phyloP scores from a whole-genome alignment of 2,888 invertebrate genomes.

The Polylopha cassiicola region DNA sequence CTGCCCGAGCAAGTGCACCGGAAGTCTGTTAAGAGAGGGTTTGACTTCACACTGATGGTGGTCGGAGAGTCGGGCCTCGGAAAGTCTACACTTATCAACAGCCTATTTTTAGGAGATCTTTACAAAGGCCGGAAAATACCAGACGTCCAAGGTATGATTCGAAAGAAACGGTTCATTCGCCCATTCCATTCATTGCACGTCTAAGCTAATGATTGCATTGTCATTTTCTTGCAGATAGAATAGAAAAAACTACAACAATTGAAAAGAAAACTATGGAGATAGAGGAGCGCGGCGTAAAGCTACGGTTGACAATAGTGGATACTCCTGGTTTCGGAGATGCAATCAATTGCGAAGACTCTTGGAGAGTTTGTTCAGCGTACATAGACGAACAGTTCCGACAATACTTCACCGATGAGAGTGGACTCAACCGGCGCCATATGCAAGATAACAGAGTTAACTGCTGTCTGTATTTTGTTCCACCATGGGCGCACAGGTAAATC shows the following conservation, averaged over 20 bases:
- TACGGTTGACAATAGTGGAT: conserved; percentile 94
- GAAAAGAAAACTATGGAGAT: conserved; percentile 94
- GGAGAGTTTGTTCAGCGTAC: conserved; percentile 93
- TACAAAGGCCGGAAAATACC: conserved; percentile 90
- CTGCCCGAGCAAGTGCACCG: conserved; percentile 97
- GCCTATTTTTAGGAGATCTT: conserved; percentile 93
- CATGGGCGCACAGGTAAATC: conserved; percentile 93
- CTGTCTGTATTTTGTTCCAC: conserved; percentile 96
- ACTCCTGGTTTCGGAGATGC: conserved; percentile 98
- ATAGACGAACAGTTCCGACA: conserved; percentile 93
- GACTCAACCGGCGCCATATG: conserved; percentile 94
- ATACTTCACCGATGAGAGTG: conserved; percentile 94
- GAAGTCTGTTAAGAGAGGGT: conserved; percentile 96
- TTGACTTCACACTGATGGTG: conserved; percentile 98
- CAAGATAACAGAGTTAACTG: conserved; percentile 97
- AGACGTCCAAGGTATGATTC: conserved; percentile 79
- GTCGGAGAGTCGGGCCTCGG: conserved; percentile 96
- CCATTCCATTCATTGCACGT: too few relatives aligned
- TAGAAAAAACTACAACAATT: conserved; percentile 83
- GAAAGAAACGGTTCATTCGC: too few relatives aligned
- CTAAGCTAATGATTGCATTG: background rate
- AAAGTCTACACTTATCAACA: conserved; percentile 96
- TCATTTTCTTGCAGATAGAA: conserved; percentile 67
- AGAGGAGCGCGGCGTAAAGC: conserved; percentile 93
- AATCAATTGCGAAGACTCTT: conserved; percentile 95